Conservation (phyloP, 2,797 vertebrate genomes). For the Steatocranus sp. region DNA sequence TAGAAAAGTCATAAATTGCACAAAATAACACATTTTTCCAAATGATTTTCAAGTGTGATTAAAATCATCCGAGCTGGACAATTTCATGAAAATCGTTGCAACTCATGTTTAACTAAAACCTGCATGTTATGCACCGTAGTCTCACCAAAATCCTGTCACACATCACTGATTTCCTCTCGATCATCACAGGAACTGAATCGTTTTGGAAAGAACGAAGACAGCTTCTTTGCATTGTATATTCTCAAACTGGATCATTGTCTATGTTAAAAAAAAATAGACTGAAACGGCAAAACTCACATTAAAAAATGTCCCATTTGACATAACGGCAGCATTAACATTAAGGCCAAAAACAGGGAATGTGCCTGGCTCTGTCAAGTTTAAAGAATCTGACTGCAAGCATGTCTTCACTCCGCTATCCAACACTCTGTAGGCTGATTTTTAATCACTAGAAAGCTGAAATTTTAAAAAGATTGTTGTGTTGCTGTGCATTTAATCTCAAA, state of each 20-base stretch:
- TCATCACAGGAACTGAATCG: not conserved
- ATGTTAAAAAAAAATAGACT: not conserved
- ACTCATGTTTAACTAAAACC: not conserved
- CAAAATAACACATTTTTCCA: not conserved
- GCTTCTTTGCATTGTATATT: not conserved
- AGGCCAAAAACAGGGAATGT: not conserved
- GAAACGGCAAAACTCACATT: not conserved
- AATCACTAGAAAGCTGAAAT: not conserved
- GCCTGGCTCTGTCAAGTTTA: not conserved
- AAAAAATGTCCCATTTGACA: not conserved
- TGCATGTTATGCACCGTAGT: fast-evolving
- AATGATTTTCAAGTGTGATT: not conserved
- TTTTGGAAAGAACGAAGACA: not conserved
- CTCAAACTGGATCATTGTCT: not conserved
- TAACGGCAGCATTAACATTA: not conserved
- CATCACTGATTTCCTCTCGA: not conserved
- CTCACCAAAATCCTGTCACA: not conserved
- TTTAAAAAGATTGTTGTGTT: not conserved
- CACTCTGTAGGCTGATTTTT: not conserved
- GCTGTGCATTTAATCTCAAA: not conserved
- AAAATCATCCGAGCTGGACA: not conserved
- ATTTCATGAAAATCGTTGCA: not conserved
- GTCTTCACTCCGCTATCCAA: not conserved
- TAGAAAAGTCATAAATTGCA: not conserved
- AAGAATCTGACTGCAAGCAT: not conserved